Percentiles rank a stretch among this genome's conserved stretches.
Conservation (phyloP, 2,888 invertebrate species). For the Dermolepida albohirtum region DNA sequence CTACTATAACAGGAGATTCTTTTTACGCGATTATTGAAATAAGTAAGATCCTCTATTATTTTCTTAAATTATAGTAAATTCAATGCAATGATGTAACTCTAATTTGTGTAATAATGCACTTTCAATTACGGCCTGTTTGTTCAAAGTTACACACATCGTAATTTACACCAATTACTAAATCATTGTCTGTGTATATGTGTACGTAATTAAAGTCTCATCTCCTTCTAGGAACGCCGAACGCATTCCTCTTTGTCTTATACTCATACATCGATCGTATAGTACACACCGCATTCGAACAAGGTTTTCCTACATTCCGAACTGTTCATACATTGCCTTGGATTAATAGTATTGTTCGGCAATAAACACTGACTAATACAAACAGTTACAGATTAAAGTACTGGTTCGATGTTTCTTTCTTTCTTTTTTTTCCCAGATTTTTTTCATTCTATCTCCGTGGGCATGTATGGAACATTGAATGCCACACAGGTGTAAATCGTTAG, state of each 20-base stretch:
- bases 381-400: slow-evolving; percentile 27
- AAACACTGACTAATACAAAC: slow-evolving; percentile 29
- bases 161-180: slow-evolving; percentile 38
- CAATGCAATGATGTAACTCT: slow-evolving; percentile 1
- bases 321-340: slow-evolving; percentile 23
- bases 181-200: slow-evolving; percentile 21
- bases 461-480: slow-evolving; percentile 13
- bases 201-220: slow-evolving; percentile 33
- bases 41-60: too few relatives aligned
- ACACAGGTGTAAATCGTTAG: slow-evolving; percentile 31
- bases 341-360: slow-evolving; percentile 35
- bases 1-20: too few relatives aligned
- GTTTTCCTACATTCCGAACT: slow-evolving; percentile 22
- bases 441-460: slow-evolving; percentile 5
- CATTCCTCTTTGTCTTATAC: slow-evolving; percentile 24
- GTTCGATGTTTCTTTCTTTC: neutral
- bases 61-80: neutral
- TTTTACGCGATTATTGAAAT: too few relatives aligned
- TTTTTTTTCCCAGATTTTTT: neutral
- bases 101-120: slow-evolving; percentile 32
- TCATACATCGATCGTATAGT: slow-evolving; percentile 7
- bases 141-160: slow-evolving; percentile 13
- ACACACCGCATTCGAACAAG: slow-evolving; percentile 6
- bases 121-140: slow-evolving; percentile 33
- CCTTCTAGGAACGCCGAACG: slow-evolving; percentile 28